Conservation (phyloP, 1,140 invertebrate species). For the Meloidogyne chitwoodi region DNA sequence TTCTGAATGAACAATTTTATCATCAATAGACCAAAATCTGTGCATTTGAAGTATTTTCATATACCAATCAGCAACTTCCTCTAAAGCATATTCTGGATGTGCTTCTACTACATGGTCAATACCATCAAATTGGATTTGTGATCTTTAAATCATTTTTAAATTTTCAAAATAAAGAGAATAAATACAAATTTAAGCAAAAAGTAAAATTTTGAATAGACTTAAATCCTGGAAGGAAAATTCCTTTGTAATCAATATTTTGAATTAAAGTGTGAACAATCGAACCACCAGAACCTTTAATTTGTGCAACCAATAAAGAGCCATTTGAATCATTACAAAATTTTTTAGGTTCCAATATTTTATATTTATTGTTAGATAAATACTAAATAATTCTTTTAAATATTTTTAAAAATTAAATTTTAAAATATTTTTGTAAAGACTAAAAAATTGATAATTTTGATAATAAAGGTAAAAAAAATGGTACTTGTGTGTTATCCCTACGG, state of each 20-base stretch:
- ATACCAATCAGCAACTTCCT: slow-evolving; percentile 83
- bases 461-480: too few relatives aligned
- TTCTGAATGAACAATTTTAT: slow-evolving; percentile 82
- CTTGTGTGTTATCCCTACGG: too few relatives aligned
- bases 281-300: slow-evolving; percentile 74
- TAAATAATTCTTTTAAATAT: slow-evolving; percentile 19
- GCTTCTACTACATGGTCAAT: slow-evolving; percentile 96
- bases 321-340: slow-evolving; percentile 80
- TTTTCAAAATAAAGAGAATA: slow-evolving; percentile 50
- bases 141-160: slow-evolving; percentile 65
- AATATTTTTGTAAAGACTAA: too few relatives aligned
- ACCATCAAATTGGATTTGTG: slow-evolving; percentile 54
- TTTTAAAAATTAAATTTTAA: neutral
- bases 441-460: too few relatives aligned
- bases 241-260: slow-evolving; percentile 79
- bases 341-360: slow-evolving; percentile 75
- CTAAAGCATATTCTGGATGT: slow-evolving; percentile 85
- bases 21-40: slow-evolving; percentile 97
- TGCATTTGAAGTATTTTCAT: slow-evolving; percentile 86
- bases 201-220: slow-evolving; percentile 27
- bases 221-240: slow-evolving; percentile 75
- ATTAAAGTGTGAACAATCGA: slow-evolving; percentile 91
- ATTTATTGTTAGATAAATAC: slow-evolving; percentile 67
- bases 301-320: slow-evolving; percentile 78
- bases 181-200: slow-evolving; percentile 32